phyloP scores from a whole-genome alignment of 2,888 invertebrate species.

The Pristionchus fissidentatus region DNA sequence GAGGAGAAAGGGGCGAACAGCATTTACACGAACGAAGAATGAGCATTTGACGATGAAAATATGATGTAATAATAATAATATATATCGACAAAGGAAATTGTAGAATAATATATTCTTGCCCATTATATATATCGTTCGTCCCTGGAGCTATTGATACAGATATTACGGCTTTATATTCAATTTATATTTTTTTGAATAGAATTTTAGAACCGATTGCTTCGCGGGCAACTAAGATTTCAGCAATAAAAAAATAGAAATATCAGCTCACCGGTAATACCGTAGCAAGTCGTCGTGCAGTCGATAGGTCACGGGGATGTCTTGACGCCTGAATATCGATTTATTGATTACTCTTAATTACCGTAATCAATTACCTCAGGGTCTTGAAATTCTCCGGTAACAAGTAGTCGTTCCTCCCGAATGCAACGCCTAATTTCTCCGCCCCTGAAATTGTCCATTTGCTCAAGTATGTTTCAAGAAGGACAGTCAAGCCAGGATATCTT shows the following conservation, averaged over 20 bases:
- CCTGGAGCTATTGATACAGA: too few relatives aligned
- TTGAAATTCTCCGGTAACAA: constrained; percentile 71
- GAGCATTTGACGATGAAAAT: too few relatives aligned
- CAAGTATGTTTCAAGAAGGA: not conserved
- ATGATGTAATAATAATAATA: too few relatives aligned
- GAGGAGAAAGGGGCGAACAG: not conserved
- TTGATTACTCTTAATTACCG: too few relatives aligned
- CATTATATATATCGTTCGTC: too few relatives aligned
- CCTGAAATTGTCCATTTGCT: not conserved
- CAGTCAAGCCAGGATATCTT: too few relatives aligned
- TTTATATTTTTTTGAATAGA: too few relatives aligned
- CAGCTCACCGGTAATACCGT: constrained; percentile 65
- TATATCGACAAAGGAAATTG: too few relatives aligned
- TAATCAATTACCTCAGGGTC: constrained; percentile 6
- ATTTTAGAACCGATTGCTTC: too few relatives aligned
- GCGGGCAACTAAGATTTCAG: too few relatives aligned
- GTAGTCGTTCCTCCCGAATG: constrained; percentile 68
- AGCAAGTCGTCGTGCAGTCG: constrained; percentile 73
- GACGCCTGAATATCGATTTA: constrained; percentile 52
- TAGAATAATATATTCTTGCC: too few relatives aligned
- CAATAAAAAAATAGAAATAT: not conserved
- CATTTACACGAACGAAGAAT: too few relatives aligned
- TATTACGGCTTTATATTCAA: not conserved
- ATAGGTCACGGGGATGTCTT: constrained; percentile 74
- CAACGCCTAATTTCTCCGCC: constrained; percentile 53